Evolutionary conservation across 2,888 invertebrate species (phyloP).

Genomic region (Limenitis camilla): DNA sequence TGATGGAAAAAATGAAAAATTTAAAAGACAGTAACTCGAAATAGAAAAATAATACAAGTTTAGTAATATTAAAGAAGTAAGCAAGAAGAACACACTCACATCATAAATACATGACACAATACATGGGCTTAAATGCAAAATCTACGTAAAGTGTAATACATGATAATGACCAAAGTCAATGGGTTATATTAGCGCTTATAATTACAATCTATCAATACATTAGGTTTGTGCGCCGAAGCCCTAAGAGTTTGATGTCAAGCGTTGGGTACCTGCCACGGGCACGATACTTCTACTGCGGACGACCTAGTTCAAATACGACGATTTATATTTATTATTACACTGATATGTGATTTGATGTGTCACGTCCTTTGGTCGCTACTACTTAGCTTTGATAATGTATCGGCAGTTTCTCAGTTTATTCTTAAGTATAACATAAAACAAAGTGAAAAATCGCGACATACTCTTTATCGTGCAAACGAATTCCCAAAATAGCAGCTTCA

Average conservation of each 20-base stretch:
- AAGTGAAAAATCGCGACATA: conserved; percentile 11
- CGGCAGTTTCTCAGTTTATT: conserved; percentile 29
- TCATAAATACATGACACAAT: conserved; percentile 64
- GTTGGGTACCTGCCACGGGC: conserved; percentile 32
- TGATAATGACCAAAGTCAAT: conserved; percentile 66
- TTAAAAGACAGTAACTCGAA: conserved; percentile 11
- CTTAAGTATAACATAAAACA: conserved; percentile 12
- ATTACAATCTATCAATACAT: conserved; percentile 53
- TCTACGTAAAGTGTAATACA: conserved; percentile 69
- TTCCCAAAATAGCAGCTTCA: conserved; percentile 16
- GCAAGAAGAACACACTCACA: conserved; percentile 63
- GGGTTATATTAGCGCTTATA: conserved; percentile 59
- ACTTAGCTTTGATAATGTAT: conserved; percentile 33
- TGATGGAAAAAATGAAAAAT: conserved; percentile 5
- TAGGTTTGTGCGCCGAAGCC: conserved; percentile 69
- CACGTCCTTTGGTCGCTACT: conserved; percentile 62
- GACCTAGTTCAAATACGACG: conserved; percentile 34
- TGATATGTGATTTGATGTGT: conserved; percentile 74
- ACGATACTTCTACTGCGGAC: conserved; percentile 35
- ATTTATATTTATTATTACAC: conserved; percentile 41
- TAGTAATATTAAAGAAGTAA: conserved; percentile 30
- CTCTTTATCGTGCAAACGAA: conserved; percentile 10
- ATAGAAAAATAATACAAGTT: conserved; percentile 12
- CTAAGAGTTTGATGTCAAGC: conserved; percentile 55
- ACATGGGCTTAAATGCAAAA: conserved; percentile 70